These are phyloP conservation scores for Dasysyrphus tricinctus DNA, from an alignment of 2,888 invertebrate genomes.

Conservation along the genomic window DNA sequence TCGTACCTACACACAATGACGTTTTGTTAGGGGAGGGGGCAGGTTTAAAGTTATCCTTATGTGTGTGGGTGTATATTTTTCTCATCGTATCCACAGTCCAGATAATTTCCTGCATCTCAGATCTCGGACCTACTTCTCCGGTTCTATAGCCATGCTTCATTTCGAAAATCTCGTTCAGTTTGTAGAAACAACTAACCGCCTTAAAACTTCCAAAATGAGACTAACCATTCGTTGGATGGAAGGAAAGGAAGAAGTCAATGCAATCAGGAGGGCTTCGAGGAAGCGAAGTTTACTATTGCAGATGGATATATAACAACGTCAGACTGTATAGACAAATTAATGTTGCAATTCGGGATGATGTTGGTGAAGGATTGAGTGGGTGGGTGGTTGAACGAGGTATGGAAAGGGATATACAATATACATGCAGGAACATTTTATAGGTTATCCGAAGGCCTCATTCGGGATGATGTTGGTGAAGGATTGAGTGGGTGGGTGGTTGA, in stretches of 20 bases:
- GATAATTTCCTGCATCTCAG: slow-evolving; percentile 70
- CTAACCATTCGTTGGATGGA: slow-evolving; percentile 47
- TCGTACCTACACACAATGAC: slow-evolving; percentile 65
- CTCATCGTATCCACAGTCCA: slow-evolving; percentile 35
- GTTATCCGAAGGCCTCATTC: slow-evolving; percentile 67
- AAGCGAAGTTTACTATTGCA: slow-evolving; percentile 42
- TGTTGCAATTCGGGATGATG: slow-evolving; percentile 65
- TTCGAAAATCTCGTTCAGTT: slow-evolving; percentile 73
- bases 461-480: slow-evolving; percentile 37
- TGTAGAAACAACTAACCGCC: slow-evolving; percentile 73
- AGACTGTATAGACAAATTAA: slow-evolving; percentile 72
- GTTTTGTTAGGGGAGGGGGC: slow-evolving; percentile 41
- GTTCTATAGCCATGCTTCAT: slow-evolving; percentile 58
- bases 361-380: slow-evolving; percentile 24
- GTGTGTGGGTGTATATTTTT: slow-evolving; percentile 22
- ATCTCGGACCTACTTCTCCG: slow-evolving; percentile 58
- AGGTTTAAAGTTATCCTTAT: slow-evolving; percentile 42
- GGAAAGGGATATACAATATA: slow-evolving; percentile 4
- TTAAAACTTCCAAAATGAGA: slow-evolving; percentile 75
- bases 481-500: slow-evolving; percentile 1
- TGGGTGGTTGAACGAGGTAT: not conserved
- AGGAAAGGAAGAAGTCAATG: slow-evolving; percentile 21
- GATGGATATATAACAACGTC: slow-evolving; percentile 62
- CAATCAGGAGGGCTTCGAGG: slow-evolving; percentile 25
- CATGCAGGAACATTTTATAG: slow-evolving; percentile 61